These are phyloP conservation scores for Kryphioiulus occultus DNA, from an alignment of 2,888 invertebrate species.

Conservation along the genomic window DNA sequence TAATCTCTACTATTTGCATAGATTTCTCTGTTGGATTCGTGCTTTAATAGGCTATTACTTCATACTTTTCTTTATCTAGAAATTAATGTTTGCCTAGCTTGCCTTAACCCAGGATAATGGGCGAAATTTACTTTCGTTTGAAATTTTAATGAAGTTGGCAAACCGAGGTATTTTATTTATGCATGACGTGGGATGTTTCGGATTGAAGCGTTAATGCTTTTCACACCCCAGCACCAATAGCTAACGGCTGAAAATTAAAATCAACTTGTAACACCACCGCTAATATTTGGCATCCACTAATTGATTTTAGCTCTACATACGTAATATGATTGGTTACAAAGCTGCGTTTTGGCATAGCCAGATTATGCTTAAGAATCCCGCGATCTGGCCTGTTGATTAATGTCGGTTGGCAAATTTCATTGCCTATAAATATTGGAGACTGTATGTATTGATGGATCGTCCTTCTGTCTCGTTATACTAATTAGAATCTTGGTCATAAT, in stretches of 20 bases:
- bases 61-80: slow-evolving; percentile 25
- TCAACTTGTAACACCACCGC: background rate
- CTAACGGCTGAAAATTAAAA: background rate
- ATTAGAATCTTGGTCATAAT: slow-evolving; percentile 32
- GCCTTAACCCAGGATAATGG: slow-evolving; percentile 39
- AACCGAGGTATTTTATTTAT: slow-evolving; percentile 14
- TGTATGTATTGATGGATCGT: background rate
- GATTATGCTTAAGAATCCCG: background rate
- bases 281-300: background rate
- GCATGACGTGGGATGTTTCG: background rate
- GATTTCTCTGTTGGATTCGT: background rate
- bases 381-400: background rate
- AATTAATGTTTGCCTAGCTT: slow-evolving; percentile 42
- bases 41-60: slow-evolving; percentile 11
- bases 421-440: slow-evolving; percentile 10
- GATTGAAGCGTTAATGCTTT: background rate
- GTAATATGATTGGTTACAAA: background rate
- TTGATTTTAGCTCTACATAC: background rate
- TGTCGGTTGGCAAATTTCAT: background rate
- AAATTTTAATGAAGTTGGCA: slow-evolving; percentile 46
- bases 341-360: background rate
- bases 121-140: background rate
- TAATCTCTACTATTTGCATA: slow-evolving; percentile 36
- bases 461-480: background rate
- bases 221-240: background rate